Percentiles rank a stretch among this genome's conserved stretches.
Conservation (phyloP, 2,797 vertebrate species). For the Psittacula echo region DNA sequence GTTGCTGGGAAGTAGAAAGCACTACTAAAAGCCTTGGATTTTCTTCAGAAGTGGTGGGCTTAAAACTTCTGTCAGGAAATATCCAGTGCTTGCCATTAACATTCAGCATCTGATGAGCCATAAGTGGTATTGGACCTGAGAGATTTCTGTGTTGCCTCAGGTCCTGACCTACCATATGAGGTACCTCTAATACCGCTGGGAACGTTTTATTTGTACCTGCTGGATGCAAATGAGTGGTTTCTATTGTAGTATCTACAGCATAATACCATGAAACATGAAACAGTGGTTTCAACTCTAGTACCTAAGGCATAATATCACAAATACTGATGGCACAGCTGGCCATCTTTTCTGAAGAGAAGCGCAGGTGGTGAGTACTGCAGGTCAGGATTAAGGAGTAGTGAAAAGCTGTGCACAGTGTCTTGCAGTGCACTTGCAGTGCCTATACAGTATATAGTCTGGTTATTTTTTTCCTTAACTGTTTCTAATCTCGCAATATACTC, state of each 20-base stretch:
- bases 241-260: background rate
- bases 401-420: background rate
- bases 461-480: background rate
- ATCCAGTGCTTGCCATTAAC: background rate
- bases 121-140: background rate
- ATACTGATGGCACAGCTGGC: background rate
- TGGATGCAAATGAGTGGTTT: background rate
- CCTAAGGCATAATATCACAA: background rate
- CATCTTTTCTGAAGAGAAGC: background rate
- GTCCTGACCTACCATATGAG: background rate
- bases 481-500: background rate
- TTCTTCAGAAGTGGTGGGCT: background rate
- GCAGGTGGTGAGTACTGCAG: background rate
- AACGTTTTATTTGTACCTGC: background rate
- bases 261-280: background rate
- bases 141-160: background rate
- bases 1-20: background rate
- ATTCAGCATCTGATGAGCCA: background rate
- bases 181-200: background rate
- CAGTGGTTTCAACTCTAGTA: background rate
- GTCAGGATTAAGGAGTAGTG: background rate
- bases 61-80: background rate
- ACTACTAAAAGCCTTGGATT: background rate
- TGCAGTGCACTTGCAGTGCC: background rate
- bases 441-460: background rate